Conservation (phyloP, 1,140 invertebrate species). For the Heliconius melpomene region DNA sequence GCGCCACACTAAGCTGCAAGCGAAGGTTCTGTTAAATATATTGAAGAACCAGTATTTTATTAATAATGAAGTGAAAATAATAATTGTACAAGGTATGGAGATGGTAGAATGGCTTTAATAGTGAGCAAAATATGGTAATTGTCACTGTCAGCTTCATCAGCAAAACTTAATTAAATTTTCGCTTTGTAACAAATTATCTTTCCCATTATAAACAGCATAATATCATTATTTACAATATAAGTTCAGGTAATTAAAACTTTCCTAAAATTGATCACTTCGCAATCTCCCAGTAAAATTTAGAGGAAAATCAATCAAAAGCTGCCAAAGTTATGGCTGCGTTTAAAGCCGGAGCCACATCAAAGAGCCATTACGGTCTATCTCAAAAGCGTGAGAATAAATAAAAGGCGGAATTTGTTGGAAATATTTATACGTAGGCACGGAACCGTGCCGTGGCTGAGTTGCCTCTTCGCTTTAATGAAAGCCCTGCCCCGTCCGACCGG, state of each 20-base stretch:
- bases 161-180: too few species aligned
- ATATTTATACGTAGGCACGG: slow-evolving; percentile 68
- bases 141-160: too few species aligned
- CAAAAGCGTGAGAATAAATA: slow-evolving; percentile 75
- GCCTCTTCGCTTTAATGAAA: slow-evolving; percentile 75
- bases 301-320: slow-evolving; percentile 72
- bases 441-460: slow-evolving; percentile 57
- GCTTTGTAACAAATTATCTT: too few species aligned
- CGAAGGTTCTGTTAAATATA: neutral
- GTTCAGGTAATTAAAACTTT: slow-evolving; percentile 44
- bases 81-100: too few species aligned
- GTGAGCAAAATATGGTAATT: too few species aligned
- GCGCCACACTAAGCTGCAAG: slow-evolving; percentile 86
- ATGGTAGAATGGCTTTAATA: too few species aligned
- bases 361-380: slow-evolving; percentile 77
- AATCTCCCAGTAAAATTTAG: slow-evolving; percentile 53
- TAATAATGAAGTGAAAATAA: neutral
- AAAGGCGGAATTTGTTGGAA: slow-evolving; percentile 68
- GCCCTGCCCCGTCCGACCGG: slow-evolving; percentile 55
- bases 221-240: neutral
- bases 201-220: neutral
- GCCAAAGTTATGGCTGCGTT: slow-evolving; percentile 66
- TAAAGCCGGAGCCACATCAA: slow-evolving; percentile 68
- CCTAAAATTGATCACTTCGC: slow-evolving; percentile 47
- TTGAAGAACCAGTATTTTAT: neutral